Evolutionary conservation across 2,797 vertebrate genomes (phyloP).

Genomic region (Sarcophilus harrisii): DNA sequence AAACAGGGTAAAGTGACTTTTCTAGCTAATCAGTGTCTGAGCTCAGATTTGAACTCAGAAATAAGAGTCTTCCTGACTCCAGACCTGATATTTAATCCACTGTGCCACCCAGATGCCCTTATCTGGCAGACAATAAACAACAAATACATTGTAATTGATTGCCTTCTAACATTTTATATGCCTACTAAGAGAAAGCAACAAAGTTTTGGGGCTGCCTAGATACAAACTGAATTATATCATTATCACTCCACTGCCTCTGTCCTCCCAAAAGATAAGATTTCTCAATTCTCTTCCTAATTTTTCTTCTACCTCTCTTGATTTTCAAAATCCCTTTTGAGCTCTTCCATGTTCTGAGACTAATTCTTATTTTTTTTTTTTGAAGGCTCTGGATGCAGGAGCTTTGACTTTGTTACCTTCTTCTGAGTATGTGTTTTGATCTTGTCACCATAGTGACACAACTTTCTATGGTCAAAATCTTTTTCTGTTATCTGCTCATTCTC

Average conservation of each 20-base stretch:
- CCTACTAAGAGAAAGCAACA: neutral
- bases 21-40: neutral
- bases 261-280: no score
- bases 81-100: neutral
- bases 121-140: neutral
- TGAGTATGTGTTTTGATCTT: no score
- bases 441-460: no score
- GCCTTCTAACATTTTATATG: neutral
- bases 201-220: neutral
- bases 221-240: neutral
- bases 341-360: no score
- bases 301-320: no score
- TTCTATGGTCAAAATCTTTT: no score
- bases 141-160: neutral
- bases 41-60: neutral
- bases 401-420: no score
- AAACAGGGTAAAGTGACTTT: neutral
- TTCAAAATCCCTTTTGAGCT: no score
- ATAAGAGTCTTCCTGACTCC: neutral
- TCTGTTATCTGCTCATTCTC: no score
- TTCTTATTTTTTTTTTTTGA: no score
- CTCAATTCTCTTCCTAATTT: no score
- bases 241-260: neutral
- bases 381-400: no score
- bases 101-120: neutral